Percentiles rank a stretch among this genome's conserved stretches.
phyloP scores from a whole-genome alignment of 2,797 vertebrate genomes.

The Lepilemur septentrionalis region DNA sequence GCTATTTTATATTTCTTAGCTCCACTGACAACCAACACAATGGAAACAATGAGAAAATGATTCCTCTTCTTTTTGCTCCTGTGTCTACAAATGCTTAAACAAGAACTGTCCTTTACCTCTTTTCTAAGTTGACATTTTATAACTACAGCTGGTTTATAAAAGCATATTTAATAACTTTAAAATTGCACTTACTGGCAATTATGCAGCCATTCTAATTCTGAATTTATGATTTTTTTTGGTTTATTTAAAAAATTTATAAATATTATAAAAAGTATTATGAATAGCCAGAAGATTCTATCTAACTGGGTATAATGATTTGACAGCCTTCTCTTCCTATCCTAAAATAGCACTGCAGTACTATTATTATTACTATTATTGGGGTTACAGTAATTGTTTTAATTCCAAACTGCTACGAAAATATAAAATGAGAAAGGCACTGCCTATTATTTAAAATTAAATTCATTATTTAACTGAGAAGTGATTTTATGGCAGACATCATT shows the following conservation, averaged over 20 bases:
- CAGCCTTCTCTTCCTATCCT: not conserved
- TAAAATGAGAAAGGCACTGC: not conserved
- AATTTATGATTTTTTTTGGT: not conserved
- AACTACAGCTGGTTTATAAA: not conserved
- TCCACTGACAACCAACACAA: not conserved
- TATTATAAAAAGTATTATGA: slow-evolving; percentile 4
- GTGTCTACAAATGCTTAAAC: slow-evolving; percentile 8
- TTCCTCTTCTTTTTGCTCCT: not conserved
- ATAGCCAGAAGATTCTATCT: slow-evolving; percentile 7
- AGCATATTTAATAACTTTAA: not conserved
- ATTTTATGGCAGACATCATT: not conserved
- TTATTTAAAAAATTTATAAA: slow-evolving; percentile 15
- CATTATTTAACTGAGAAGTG: not conserved
- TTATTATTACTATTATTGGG: too few species aligned
- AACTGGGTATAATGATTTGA: not conserved
- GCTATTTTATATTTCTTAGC: slow-evolving; percentile 5
- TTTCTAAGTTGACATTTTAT: not conserved
- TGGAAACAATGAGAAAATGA: slow-evolving; percentile 3
- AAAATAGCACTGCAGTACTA: not conserved
- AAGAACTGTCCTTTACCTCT: not conserved
- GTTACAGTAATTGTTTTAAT: not conserved
- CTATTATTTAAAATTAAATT: slow-evolving; percentile 9
- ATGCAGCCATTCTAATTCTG: not conserved
- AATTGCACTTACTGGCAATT: not conserved
- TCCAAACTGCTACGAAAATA: not conserved